Percentiles rank a stretch among this genome's conserved stretches.
phyloP scores from a whole-genome alignment of 2,797 vertebrate genomes.

The Clarias fuscus region DNA sequence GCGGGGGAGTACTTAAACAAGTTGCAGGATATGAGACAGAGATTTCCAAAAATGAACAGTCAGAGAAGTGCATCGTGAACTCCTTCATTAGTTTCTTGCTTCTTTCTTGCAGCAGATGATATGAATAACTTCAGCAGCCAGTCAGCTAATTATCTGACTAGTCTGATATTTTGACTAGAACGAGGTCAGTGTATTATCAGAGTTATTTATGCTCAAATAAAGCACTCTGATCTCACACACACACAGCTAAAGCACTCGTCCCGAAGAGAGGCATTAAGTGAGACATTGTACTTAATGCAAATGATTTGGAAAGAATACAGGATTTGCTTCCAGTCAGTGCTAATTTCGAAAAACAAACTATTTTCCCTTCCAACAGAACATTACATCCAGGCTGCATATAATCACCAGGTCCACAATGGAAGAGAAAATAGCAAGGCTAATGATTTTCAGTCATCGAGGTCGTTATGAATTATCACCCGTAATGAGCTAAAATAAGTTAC shows the following conservation, averaged over 20 bases:
- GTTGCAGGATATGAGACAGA: background rate
- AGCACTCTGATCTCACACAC: background rate
- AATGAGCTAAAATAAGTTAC: background rate
- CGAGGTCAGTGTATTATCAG: background rate
- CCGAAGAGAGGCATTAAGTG: background rate
- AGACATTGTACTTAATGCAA: background rate
- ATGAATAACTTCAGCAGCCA: background rate
- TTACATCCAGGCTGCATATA: background rate
- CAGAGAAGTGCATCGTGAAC: background rate
- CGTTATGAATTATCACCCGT: background rate
- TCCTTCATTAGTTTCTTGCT: background rate
- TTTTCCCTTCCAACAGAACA: background rate
- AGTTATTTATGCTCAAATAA: background rate
- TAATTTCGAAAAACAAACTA: background rate
- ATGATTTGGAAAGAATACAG: background rate
- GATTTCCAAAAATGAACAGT: background rate
- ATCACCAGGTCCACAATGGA: background rate
- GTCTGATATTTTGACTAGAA: background rate
- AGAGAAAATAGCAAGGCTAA: background rate
- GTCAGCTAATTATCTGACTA: constrained; percentile 10
- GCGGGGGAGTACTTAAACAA: background rate
- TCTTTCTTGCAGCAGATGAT: background rate
- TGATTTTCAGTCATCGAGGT: background rate
- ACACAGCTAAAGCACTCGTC: background rate
- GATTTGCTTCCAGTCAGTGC: background rate